Evolutionary conservation across 2,797 vertebrate species (phyloP).

Genomic region (Miichthys miiuy): DNA sequence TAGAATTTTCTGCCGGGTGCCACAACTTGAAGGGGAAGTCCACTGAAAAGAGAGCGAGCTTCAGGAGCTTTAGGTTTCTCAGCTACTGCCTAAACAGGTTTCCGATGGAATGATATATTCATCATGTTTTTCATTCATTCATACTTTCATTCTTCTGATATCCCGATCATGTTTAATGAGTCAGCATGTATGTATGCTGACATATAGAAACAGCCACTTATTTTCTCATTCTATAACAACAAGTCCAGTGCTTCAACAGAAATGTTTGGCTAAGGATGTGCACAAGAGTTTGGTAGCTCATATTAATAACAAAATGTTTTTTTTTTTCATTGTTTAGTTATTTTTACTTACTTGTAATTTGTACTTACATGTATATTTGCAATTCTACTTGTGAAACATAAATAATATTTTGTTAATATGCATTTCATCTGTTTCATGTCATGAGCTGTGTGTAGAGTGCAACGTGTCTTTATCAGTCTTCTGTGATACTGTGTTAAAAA

Average conservation of each 20-base stretch:
- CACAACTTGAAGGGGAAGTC: conserved; percentile 27
- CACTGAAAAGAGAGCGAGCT: not conserved
- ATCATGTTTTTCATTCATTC: too few species aligned
- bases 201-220: not conserved
- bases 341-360: not conserved
- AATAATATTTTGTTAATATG: too few species aligned
- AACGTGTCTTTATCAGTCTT: too few species aligned
- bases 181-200: too few species aligned
- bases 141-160: not conserved
- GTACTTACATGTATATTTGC: too few species aligned
- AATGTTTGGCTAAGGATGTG: not conserved
- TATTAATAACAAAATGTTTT: not conserved
- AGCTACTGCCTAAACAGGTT: too few species aligned
- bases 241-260: not conserved
- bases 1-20: conserved; percentile 29
- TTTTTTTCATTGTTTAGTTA: not conserved
- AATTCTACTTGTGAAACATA: too few species aligned
- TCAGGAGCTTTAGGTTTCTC: conserved; percentile 9
- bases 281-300: not conserved
- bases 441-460: too few species aligned
- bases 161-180: too few species aligned
- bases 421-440: too few species aligned
- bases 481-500: too few species aligned
- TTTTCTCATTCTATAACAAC: not conserved
- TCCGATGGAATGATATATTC: not conserved